Evolutionary conservation across 2,888 invertebrate genomes (phyloP).

Genomic region (Drosophila picticornis): DNA sequence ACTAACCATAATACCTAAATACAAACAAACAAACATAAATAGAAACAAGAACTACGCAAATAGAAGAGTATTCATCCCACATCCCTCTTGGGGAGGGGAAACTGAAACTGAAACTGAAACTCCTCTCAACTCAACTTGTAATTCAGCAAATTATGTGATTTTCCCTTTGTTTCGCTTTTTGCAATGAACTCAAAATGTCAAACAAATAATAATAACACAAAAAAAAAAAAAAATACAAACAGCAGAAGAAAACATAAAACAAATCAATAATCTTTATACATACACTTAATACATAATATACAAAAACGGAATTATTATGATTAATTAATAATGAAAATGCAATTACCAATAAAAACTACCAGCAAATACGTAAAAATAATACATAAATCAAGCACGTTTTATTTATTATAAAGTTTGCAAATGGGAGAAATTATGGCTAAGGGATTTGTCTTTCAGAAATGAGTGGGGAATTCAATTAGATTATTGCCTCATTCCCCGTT

Average conservation of each 20-base stretch:
- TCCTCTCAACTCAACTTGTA: slow-evolving; percentile 25
- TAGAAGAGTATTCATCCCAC: not conserved
- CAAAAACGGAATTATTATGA: slow-evolving; percentile 64
- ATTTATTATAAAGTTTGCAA: not conserved
- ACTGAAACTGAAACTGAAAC: slow-evolving; percentile 5
- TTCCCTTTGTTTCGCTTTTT: slow-evolving; percentile 69
- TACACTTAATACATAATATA: slow-evolving; percentile 51
- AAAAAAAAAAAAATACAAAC: not conserved
- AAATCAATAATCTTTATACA: slow-evolving; percentile 64
- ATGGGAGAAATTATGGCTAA: not conserved
- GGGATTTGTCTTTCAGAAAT: not conserved
- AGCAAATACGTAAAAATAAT: slow-evolving; percentile 78
- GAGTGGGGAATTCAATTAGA: not conserved
- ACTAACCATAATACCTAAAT: slow-evolving; percentile 24
- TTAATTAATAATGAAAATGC: slow-evolving; percentile 71
- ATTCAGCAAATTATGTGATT: slow-evolving; percentile 64
- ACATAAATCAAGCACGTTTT: slow-evolving; percentile 15
- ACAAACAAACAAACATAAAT: not conserved
- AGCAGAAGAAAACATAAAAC: slow-evolving; percentile 24
- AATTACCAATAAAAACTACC: slow-evolving; percentile 82
- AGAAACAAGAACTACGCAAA: slow-evolving; percentile 36
- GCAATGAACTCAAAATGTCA: slow-evolving; percentile 58
- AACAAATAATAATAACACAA: slow-evolving; percentile 17
- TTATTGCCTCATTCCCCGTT: not conserved
- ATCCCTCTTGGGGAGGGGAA: slow-evolving; percentile 35